A percentile compares a stretch with the other conserved stretches of the same genome.
phyloP scores from a whole-genome alignment of 2,797 vertebrate species.

The Bufotes viridis region DNA sequence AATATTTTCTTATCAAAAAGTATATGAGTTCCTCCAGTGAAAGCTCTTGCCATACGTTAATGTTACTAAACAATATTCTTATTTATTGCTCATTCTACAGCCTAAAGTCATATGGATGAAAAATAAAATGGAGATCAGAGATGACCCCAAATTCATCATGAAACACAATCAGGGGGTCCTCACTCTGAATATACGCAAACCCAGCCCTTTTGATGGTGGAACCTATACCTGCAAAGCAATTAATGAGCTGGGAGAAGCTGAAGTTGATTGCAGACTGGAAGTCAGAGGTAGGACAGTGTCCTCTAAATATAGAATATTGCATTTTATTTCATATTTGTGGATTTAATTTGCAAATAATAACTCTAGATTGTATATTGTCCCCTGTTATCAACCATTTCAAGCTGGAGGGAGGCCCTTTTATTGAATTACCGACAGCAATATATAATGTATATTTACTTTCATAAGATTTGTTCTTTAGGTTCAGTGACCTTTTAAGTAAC shows the following conservation, averaged over 20 bases:
- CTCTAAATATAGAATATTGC: neutral
- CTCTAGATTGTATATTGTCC: neutral
- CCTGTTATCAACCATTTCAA: neutral
- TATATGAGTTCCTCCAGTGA: too few species aligned
- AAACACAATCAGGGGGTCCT: slow-evolving; percentile 88
- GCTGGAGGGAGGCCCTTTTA: neutral
- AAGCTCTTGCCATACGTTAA: too few species aligned
- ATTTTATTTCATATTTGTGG: neutral
- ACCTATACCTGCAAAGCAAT: slow-evolving; percentile 71
- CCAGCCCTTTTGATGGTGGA: slow-evolving; percentile 70
- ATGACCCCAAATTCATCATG: slow-evolving; percentile 88
- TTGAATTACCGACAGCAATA: neutral
- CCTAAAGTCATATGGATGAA: slow-evolving; percentile 93
- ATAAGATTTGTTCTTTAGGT: neutral
- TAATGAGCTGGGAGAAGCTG: slow-evolving; percentile 81
- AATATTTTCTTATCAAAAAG: too few species aligned
- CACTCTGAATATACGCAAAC: slow-evolving; percentile 85
- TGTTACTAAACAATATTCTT: neutral
- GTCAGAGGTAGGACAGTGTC: slow-evolving; percentile 78
- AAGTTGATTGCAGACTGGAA: slow-evolving; percentile 86
- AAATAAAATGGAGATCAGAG: slow-evolving; percentile 84
- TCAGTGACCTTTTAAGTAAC: neutral
- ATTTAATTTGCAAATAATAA: neutral
- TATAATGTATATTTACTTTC: neutral
- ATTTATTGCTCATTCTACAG: slow-evolving; percentile 63